These are phyloP conservation scores for Brachyalestes nurse DNA, from an alignment of 2,797 vertebrate species.

Conservation along the genomic window DNA sequence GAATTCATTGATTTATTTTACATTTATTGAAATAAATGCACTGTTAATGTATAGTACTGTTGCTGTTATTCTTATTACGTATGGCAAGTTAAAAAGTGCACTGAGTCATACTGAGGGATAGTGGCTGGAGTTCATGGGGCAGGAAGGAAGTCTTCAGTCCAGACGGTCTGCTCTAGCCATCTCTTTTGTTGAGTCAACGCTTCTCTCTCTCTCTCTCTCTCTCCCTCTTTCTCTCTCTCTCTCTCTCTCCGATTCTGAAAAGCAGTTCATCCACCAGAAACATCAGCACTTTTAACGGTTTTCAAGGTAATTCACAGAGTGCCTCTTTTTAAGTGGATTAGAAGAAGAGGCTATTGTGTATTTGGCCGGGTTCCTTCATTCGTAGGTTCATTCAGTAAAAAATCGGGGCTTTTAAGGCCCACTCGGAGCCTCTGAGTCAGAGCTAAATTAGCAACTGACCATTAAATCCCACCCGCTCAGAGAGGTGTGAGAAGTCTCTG, in stretches of 20 bases:
- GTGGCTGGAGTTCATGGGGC: neutral
- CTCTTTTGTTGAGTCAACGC: slow-evolving; percentile 31
- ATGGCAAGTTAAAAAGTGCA: neutral
- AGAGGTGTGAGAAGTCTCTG: slow-evolving; percentile 46
- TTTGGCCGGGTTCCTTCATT: slow-evolving; percentile 57
- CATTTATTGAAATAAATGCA: too few species aligned
- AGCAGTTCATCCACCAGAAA: slow-evolving; percentile 21
- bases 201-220: slow-evolving; percentile 12
- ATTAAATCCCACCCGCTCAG: slow-evolving; percentile 21
- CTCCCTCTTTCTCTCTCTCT: neutral
- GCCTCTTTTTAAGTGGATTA: slow-evolving; percentile 54
- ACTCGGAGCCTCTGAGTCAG: slow-evolving; percentile 43
- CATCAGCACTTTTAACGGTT: slow-evolving; percentile 36
- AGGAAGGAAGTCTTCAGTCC: neutral
- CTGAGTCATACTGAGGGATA: slow-evolving; percentile 1
- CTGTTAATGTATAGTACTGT: neutral
- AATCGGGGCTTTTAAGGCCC: slow-evolving; percentile 40
- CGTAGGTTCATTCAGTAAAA: slow-evolving; percentile 50
- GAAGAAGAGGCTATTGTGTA: slow-evolving; percentile 46
- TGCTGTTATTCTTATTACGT: neutral
- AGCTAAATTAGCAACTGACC: slow-evolving; percentile 52
- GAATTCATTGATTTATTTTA: too few species aligned
- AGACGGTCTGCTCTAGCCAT: neutral
- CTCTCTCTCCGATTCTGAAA: neutral
- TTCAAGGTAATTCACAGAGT: slow-evolving; percentile 51